Percentiles rank a stretch among this genome's conserved stretches.
These are phyloP conservation scores for Epiperipatus broadwayi DNA, from an alignment of 2,888 invertebrate species.

Conservation along the genomic window DNA sequence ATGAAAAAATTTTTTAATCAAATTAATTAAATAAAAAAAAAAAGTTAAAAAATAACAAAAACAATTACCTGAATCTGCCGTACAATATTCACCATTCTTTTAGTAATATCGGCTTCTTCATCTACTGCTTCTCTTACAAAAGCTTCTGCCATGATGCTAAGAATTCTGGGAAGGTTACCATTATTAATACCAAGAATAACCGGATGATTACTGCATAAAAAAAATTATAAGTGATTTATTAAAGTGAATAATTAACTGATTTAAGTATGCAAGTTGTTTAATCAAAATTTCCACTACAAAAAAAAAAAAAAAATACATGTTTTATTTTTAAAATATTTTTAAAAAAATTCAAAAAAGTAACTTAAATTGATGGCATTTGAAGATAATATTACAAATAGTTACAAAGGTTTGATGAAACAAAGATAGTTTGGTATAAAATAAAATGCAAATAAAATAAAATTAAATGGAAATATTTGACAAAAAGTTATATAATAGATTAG, in stretches of 20 bases:
- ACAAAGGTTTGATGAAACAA: too few species aligned
- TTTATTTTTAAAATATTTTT: too few species aligned
- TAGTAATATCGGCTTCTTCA: conserved; percentile 46
- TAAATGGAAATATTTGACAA: too few species aligned
- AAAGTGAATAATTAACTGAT: neutral
- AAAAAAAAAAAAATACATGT: too few species aligned
- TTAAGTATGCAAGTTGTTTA: too few species aligned
- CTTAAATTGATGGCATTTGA: too few species aligned
- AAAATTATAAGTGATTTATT: conserved; percentile 1
- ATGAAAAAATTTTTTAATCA: conserved; percentile 7
- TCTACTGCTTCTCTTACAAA: conserved; percentile 64
- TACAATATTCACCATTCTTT: conserved; percentile 61
- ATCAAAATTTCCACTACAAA: too few species aligned
- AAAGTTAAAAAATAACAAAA: conserved; percentile 5
- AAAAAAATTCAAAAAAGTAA: too few species aligned
- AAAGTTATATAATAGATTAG: too few species aligned
- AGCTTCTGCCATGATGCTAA: conserved; percentile 74
- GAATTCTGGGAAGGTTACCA: conserved; percentile 65
- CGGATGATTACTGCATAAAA: conserved; percentile 45
- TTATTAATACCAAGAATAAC: conserved; percentile 66
- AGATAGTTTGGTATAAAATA: too few species aligned
- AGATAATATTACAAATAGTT: too few species aligned
- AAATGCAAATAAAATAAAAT: too few species aligned
- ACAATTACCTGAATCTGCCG: conserved; percentile 58
- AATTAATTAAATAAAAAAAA: neutral